Evolutionary conservation across 1,140 invertebrate species (phyloP).

Genomic region (Hypothenemus hampei): DNA sequence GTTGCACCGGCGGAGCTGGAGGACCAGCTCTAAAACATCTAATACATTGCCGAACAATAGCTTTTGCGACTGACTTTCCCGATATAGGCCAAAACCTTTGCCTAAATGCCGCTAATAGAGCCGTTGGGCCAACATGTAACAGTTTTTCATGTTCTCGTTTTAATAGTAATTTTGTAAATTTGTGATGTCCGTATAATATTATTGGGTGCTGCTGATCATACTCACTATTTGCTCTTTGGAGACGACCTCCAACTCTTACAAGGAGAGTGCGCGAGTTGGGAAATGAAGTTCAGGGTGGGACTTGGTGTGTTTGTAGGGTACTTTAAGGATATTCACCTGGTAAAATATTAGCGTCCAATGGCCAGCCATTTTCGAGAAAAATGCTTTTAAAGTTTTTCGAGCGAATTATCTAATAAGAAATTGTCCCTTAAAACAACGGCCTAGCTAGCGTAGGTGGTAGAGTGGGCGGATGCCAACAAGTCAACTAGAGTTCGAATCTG

Average conservation of each 20-base stretch:
- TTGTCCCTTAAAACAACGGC: no score
- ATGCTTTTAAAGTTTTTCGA: no score
- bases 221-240: slow-evolving; percentile 34
- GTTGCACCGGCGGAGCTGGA: slow-evolving; percentile 6
- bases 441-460: no score
- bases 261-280: no score
- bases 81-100: slow-evolving; percentile 34
- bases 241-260: slow-evolving; percentile 42
- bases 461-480: no score
- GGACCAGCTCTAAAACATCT: slow-evolving; percentile 32
- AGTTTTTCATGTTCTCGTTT: slow-evolving; percentile 19
- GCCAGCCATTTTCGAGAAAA: no score
- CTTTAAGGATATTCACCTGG: no score
- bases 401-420: no score
- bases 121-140: slow-evolving; percentile 36
- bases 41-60: slow-evolving; percentile 33
- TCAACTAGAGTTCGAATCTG: no score
- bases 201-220: slow-evolving; percentile 41
- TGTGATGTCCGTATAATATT: slow-evolving; percentile 35
- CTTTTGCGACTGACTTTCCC: not conserved
- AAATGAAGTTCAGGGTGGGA: no score
- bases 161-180: slow-evolving; percentile 27
- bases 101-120: slow-evolving; percentile 24
- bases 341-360: no score
- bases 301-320: no score